Percentiles rank a stretch among this genome's conserved stretches.
These are phyloP conservation scores for Tupaia chinensis DNA, from an alignment of 2,113 vertebrate genomes.

Conservation along the genomic window DNA sequence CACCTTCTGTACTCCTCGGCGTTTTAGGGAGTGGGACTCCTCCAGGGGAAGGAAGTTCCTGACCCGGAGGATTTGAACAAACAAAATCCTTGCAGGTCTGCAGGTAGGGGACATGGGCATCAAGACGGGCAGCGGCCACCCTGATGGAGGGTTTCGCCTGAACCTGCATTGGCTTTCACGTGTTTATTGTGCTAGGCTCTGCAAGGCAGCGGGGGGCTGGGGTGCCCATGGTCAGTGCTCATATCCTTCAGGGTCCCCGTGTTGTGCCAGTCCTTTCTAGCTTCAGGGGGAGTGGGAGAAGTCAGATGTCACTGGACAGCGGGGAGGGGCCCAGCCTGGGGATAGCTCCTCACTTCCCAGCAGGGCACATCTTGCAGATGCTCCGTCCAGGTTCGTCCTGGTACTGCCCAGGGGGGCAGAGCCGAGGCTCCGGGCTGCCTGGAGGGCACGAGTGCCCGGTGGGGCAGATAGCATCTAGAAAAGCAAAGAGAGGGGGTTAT, in stretches of 20 bases:
- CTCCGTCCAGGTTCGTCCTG: conserved; percentile 90
- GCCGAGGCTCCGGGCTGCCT: conserved; percentile 87
- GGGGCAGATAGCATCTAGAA: conserved; percentile 87
- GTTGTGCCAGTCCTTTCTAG: neutral
- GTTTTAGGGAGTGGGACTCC: neutral
- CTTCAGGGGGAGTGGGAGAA: neutral
- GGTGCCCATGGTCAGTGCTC: neutral
- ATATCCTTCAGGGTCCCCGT: neutral
- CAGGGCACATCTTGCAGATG: conserved; percentile 85
- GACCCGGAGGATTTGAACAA: neutral
- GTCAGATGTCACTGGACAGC: neutral
- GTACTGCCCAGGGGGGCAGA: conserved; percentile 91
- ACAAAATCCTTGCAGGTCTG: neutral
- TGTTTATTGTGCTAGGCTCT: neutral
- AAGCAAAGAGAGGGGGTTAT: neutral
- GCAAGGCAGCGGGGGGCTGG: too few relatives aligned
- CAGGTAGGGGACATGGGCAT: neutral
- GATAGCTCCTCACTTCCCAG: conserved; percentile 83
- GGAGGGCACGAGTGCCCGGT: conserved; percentile 91
- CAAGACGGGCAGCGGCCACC: too few relatives aligned
- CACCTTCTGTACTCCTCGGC: neutral
- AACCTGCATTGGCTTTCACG: neutral
- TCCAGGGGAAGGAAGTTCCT: neutral
- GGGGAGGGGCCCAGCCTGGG: neutral
- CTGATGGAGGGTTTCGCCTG: too few relatives aligned